Base-by-base conservation (phyloP, 2,113 vertebrate species). In the Euleptes europaea region DNA sequence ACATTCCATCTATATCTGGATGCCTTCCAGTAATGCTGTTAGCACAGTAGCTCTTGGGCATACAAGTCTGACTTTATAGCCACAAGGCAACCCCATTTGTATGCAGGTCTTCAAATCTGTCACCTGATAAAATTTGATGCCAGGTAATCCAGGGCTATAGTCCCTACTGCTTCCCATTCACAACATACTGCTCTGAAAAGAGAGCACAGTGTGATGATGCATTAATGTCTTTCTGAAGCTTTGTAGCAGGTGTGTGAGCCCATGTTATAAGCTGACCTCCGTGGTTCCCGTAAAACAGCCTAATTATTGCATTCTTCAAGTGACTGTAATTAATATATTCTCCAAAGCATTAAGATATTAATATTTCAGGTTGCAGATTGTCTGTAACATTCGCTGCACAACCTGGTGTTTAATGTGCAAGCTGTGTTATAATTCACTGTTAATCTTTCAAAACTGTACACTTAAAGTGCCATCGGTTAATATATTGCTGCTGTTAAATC, bases 301-400 rank as follows among this genome's bases (percentile, higher is more conserved):
- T 91, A 92, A 93, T 95, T 94, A 91, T 86, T 91, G 33, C 75
- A 80, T 89, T 94, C 44, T 84, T 90, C 90, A 87, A 91, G 65
- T 94, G 72, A 84, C 60, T 90, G 26, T 88, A 95, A 96, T 93
- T 94, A 94, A 93, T 95, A 78, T 79, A 91, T 91, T 93, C 82
- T 93, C 72, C 35, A 89, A 92, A 94, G 82, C 80, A 81, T 31
- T 91, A 88, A 89, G 77, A 91, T 92, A 93, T 87, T 95, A 95
- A 93, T 95, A 94, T 94, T 95, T 93, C 88, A 93, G 26, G 67
- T 91, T 95, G 67, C 84, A 93, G 82, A 93, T 89, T 91, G 67
- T 87, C 84, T 88, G 60, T 89, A 94, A 88, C 82, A 88, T 94
- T 95, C 94, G 78, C 88, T 93, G 42, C 74, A 86, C 65, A 93